Conservation (phyloP, 2,888 invertebrate genomes). For the Labia minor region DNA sequence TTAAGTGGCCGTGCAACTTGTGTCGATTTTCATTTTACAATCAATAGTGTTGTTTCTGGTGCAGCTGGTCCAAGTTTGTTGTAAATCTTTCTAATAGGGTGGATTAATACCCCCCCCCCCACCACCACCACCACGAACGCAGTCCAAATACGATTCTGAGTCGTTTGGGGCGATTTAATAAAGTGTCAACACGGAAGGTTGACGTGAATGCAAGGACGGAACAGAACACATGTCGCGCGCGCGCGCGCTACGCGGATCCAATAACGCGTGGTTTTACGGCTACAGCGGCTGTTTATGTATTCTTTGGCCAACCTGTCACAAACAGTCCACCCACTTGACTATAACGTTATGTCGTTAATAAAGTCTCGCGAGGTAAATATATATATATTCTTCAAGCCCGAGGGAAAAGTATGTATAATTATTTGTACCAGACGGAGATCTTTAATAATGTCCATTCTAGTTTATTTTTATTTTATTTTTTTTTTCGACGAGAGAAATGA, state of each 20-base stretch:
- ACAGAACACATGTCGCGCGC: neutral
- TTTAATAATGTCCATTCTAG: neutral
- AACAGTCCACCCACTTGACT: neutral
- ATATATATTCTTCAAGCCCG: neutral
- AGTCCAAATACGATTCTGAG: too few species aligned
- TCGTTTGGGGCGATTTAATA: neutral
- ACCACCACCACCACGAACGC: too few species aligned
- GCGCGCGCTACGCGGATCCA: neutral
- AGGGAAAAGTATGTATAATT: neutral
- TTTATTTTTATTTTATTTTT: too few species aligned
- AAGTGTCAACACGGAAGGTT: neutral
- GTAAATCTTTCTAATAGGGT: neutral
- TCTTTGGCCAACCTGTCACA: neutral
- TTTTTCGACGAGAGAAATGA: neutral
- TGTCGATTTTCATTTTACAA: neutral
- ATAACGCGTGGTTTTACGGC: constrained; percentile 7
- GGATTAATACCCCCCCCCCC: neutral
- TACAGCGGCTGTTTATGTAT: neutral
- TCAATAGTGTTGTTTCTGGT: neutral
- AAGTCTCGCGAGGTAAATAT: constrained; percentile 13
- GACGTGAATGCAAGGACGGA: constrained; percentile 1
- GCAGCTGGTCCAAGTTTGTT: constrained; percentile 2
- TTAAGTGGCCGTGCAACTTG: neutral
- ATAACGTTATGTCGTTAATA: neutral
- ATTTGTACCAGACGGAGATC: neutral